A percentile compares a stretch with the other conserved stretches of the same genome.
Conservation (phyloP, 2,797 vertebrate genomes). For the Oryzias sinensis region DNA sequence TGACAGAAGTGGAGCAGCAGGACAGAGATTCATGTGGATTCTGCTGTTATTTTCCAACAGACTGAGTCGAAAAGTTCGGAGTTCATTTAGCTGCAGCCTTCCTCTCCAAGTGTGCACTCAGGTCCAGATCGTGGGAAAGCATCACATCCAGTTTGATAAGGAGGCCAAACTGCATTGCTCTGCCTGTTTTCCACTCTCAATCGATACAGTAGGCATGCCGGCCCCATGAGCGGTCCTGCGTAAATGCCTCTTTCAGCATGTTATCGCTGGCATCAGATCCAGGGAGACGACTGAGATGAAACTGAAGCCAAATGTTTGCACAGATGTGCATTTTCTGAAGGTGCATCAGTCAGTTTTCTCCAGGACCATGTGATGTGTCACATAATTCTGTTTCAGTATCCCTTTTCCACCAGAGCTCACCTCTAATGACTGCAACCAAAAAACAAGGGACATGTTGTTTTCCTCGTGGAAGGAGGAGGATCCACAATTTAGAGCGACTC, state of each 20-base stretch:
- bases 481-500: constrained; percentile 52
- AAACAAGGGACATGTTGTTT: constrained; percentile 7
- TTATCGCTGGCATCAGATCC: constrained; percentile 71
- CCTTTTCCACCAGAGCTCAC: background rate
- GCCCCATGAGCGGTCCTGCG: constrained; percentile 70
- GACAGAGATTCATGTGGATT: background rate
- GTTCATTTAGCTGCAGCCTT: constrained; percentile 13
- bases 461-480: constrained; percentile 25
- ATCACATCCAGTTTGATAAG: constrained; percentile 80
- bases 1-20: constrained; percentile 18
- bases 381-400: background rate
- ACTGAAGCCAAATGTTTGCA: constrained; percentile 70
- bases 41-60: constrained; percentile 7
- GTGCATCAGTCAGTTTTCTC: constrained; percentile 34
- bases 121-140: constrained; percentile 59
- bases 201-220: constrained; percentile 40
- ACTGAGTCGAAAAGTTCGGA: background rate
- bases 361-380: background rate
- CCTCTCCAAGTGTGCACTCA: constrained; percentile 20
- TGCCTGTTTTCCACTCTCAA: constrained; percentile 39
- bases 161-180: constrained; percentile 67
- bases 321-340: constrained; percentile 63
- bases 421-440: constrained; percentile 10
- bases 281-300: constrained; percentile 67
- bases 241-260: constrained; percentile 75